Percentiles rank a stretch among this genome's conserved stretches.
Conservation (phyloP, 30 jellyfish, hydroid and myxozoan species). For the Thelohanellus kitauei region DNA sequence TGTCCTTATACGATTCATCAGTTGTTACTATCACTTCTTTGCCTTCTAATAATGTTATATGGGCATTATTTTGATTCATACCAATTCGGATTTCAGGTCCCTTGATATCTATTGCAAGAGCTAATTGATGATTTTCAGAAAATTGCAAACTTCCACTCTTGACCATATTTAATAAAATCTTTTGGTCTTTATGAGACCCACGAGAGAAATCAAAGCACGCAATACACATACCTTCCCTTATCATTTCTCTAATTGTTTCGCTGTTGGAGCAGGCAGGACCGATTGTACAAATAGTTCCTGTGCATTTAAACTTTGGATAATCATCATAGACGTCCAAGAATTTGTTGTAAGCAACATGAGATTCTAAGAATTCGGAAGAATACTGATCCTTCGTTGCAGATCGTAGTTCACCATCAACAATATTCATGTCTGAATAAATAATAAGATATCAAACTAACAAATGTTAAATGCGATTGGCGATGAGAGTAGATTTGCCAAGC, state of each 20-base stretch:
- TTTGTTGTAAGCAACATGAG: no score
- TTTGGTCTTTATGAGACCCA: slow-evolving; percentile 80
- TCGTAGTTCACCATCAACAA: no score
- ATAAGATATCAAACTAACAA: no score
- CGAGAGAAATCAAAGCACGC: slow-evolving; percentile 84
- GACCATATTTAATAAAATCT: slow-evolving; percentile 27
- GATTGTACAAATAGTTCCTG: no score
- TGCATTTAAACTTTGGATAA: no score
- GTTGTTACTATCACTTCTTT: slow-evolving; percentile 20
- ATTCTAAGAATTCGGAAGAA: no score
- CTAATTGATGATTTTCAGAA: slow-evolving; percentile 70
- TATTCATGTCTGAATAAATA: no score
- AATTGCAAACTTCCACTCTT: no score
- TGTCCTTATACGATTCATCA: slow-evolving; percentile 19
- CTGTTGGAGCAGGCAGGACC: slow-evolving; percentile 60
- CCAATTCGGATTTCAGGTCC: slow-evolving; percentile 98
- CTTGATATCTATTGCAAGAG: slow-evolving; percentile 77
- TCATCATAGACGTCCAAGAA: no score
- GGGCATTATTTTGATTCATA: slow-evolving; percentile 22
- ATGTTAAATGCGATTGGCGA: no score
- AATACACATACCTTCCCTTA: slow-evolving; percentile 52
- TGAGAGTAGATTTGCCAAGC: no score
- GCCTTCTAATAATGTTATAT: slow-evolving; percentile 19
- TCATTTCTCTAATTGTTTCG: slow-evolving; percentile 26
- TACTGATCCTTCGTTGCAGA: no score